phyloP scores from a whole-genome alignment of 2,888 invertebrate genomes.

The Tenthredo amoena region DNA sequence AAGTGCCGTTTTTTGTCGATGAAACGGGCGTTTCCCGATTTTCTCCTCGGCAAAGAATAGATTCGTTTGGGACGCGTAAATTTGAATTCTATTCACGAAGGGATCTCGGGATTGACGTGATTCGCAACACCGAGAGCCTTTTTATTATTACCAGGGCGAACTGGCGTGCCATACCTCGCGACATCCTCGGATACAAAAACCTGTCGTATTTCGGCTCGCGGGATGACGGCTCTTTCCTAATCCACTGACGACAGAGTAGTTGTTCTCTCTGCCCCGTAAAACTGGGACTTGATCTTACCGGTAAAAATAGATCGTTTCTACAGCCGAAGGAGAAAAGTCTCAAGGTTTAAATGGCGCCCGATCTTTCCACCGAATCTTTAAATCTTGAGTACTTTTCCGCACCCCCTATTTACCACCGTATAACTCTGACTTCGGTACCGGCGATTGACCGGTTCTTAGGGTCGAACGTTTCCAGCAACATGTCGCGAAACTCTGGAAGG shows the following conservation, averaged over 20 bases:
- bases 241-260: not conserved
- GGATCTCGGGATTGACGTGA: slow-evolving; percentile 42
- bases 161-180: not conserved
- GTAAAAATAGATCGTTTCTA: slow-evolving; percentile 9
- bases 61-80: slow-evolving; percentile 44
- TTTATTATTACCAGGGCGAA: slow-evolving; percentile 39
- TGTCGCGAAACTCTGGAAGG: slow-evolving; percentile 30
- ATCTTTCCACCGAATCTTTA: slow-evolving; percentile 21
- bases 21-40: slow-evolving; percentile 31
- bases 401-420: not conserved
- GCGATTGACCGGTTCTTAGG: slow-evolving; percentile 33
- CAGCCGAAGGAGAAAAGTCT: not conserved
- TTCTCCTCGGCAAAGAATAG: slow-evolving; percentile 43
- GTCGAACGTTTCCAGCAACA: slow-evolving; percentile 31
- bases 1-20: slow-evolving; percentile 26
- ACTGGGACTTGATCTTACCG: not conserved
- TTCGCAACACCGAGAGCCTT: slow-evolving; percentile 44
- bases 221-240: slow-evolving; percentile 19
- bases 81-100: slow-evolving; percentile 50
- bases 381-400: slow-evolving; percentile 29
- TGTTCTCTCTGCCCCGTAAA: not conserved
- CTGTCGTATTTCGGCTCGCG: not conserved
- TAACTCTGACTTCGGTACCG: not conserved
- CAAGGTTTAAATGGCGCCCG: not conserved
- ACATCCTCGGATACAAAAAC: slow-evolving; percentile 33